These are phyloP conservation scores for Fragum whitleyi DNA, from an alignment of 2,888 invertebrate genomes.

Conservation along the genomic window DNA sequence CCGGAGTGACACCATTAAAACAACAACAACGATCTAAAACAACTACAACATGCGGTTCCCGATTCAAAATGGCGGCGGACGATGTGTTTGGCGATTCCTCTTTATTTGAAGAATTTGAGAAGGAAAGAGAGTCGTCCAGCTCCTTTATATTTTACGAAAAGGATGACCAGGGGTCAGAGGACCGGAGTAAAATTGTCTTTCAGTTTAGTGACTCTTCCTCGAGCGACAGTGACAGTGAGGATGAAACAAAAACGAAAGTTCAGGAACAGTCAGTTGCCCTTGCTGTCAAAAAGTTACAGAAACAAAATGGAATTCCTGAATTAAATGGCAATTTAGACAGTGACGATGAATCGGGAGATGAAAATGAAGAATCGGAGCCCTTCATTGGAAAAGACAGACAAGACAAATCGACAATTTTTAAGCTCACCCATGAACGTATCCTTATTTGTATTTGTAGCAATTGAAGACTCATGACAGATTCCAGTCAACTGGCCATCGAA, in stretches of 20 bases:
- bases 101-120: constrained; percentile 82
- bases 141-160: constrained; percentile 74
- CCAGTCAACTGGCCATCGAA: no score
- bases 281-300: constrained; percentile 35
- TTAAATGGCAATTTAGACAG: constrained; percentile 12
- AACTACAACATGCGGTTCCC: not conserved
- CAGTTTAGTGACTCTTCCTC: constrained; percentile 66
- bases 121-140: constrained; percentile 74
- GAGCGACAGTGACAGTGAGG: constrained; percentile 60
- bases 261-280: constrained; percentile 14
- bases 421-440: constrained; percentile 78
- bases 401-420: constrained; percentile 62
- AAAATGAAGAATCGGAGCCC: constrained; percentile 20
- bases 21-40: not conserved
- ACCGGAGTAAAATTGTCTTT: constrained; percentile 72
- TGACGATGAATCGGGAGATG: constrained; percentile 35
- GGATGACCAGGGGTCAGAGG: constrained; percentile 64
- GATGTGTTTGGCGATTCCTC: constrained; percentile 80
- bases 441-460: constrained; percentile 44
- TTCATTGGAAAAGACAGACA: constrained; percentile 46
- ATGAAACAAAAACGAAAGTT: constrained; percentile 65
- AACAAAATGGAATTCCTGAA: constrained; percentile 29
- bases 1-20: not conserved
- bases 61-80: constrained; percentile 66
- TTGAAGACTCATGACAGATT: no score